Conservation (phyloP, 1,140 invertebrate species). For the Tetragnatha versicolor region DNA sequence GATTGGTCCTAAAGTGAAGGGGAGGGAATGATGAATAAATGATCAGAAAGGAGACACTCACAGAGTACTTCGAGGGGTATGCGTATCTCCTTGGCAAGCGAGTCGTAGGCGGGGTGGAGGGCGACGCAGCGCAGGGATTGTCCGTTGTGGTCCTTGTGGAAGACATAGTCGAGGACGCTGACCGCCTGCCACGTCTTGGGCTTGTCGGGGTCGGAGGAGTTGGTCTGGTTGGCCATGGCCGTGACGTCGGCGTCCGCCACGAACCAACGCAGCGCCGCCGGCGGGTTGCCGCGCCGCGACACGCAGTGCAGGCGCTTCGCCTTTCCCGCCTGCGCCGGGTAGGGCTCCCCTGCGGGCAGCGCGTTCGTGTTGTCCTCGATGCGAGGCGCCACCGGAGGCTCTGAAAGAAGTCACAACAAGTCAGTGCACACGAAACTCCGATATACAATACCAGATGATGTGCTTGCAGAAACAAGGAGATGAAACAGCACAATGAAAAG, state of each 20-base stretch:
- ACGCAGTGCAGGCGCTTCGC: slow-evolving; percentile 80
- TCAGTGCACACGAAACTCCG: too few species aligned
- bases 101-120: slow-evolving; percentile 80
- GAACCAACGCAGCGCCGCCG: slow-evolving; percentile 74
- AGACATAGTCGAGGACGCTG: slow-evolving; percentile 79
- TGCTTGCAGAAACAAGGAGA: too few species aligned
- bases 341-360: slow-evolving; percentile 78
- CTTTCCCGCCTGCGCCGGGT: slow-evolving; percentile 80
- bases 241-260: slow-evolving; percentile 74
- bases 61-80: slow-evolving; percentile 85
- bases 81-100: slow-evolving; percentile 72
- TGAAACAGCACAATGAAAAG: too few species aligned
- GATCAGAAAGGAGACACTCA: too few species aligned
- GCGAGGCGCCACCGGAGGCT: slow-evolving; percentile 80
- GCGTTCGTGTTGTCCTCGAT: slow-evolving; percentile 80
- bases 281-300: slow-evolving; percentile 84
- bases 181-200: slow-evolving; percentile 71
- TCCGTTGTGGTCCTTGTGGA: slow-evolving; percentile 70
- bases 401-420: too few species aligned
- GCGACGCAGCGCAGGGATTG: slow-evolving; percentile 79
- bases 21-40: too few species aligned
- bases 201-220: slow-evolving; percentile 82
- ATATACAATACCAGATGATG: too few species aligned
- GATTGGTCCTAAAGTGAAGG: too few species aligned
- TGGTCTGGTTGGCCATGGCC: slow-evolving; percentile 73